phyloP scores from a whole-genome alignment of 2,888 invertebrate genomes.

The Anoplius nigerrimus region DNA sequence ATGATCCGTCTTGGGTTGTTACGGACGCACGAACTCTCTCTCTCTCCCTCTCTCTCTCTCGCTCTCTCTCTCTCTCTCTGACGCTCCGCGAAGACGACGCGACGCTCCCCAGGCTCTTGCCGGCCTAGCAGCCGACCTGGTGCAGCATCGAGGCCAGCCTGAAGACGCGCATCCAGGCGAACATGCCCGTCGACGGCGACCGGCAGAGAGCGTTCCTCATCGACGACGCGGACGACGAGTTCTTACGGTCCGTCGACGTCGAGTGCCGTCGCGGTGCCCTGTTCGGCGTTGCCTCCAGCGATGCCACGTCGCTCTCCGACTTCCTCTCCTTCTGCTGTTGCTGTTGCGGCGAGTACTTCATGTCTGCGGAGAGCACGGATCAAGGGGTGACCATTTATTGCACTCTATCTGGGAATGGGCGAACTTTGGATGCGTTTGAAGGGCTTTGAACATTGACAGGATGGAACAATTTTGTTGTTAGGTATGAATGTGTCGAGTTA shows the following conservation, averaged over 20 bases:
- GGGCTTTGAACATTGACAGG: too few relatives aligned
- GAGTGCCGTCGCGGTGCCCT: slow-evolving; percentile 48
- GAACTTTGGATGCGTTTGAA: too few relatives aligned
- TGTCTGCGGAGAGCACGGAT: slow-evolving; percentile 42
- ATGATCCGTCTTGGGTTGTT: background rate
- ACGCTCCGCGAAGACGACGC: background rate
- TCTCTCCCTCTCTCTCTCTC: too few relatives aligned
- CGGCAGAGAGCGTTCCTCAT: slow-evolving; percentile 54
- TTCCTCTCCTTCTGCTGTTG: slow-evolving; percentile 71
- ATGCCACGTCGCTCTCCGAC: slow-evolving; percentile 70
- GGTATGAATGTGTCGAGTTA: too few relatives aligned
- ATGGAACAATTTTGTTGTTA: too few relatives aligned
- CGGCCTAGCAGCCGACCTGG: slow-evolving; percentile 69
- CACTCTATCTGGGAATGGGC: too few relatives aligned
- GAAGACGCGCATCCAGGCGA: slow-evolving; percentile 73
- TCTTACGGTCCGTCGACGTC: slow-evolving; percentile 54
- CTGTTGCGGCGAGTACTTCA: slow-evolving; percentile 73
- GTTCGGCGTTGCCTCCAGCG: slow-evolving; percentile 64
- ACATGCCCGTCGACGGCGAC: slow-evolving; percentile 67
- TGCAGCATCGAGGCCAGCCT: slow-evolving; percentile 70
- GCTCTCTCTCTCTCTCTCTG: too few relatives aligned
- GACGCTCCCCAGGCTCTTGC: background rate
- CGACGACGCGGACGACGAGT: slow-evolving; percentile 53
- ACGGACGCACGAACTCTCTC: slow-evolving; percentile 4
- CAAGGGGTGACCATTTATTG: too few relatives aligned